phyloP scores from a whole-genome alignment of 2,113 vertebrate species.

The Speoplatyrhinus poulsoni region DNA sequence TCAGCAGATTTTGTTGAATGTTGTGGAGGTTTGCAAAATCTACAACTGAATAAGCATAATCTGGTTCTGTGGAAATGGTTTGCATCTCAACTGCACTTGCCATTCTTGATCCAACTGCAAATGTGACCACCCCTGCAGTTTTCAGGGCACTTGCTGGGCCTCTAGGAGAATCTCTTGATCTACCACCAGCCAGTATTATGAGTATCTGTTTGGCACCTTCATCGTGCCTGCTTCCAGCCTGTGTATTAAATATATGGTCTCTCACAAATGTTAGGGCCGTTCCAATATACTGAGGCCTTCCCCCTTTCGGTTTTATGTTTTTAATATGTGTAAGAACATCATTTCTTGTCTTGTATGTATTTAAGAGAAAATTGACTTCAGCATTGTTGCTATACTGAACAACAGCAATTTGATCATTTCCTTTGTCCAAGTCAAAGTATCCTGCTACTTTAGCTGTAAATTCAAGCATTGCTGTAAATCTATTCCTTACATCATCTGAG shows the following conservation, averaged over 20 bases:
- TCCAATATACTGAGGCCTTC: conserved; percentile 72
- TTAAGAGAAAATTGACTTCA: conserved; percentile 66
- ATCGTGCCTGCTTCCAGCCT: conserved; percentile 52
- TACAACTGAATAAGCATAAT: conserved; percentile 52
- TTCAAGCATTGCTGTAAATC: conserved; percentile 63
- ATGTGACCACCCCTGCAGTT: conserved; percentile 56
- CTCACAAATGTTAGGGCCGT: conserved; percentile 71
- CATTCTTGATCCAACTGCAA: conserved; percentile 66
- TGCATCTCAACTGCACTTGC: conserved; percentile 63
- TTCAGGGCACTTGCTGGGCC: conserved; percentile 67
- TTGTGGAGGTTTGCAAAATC: conserved; percentile 64
- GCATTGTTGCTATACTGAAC: conserved; percentile 76
- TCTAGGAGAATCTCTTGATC: conserved; percentile 71
- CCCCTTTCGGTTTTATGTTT: conserved; percentile 69
- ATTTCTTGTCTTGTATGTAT: conserved; percentile 56
- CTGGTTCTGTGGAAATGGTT: conserved; percentile 57
- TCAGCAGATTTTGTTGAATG: conserved; percentile 55
- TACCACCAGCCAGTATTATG: conserved; percentile 68
- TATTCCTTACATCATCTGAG: conserved; percentile 71
- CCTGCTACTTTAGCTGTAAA: conserved; percentile 69
- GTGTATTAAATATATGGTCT: conserved; percentile 61
- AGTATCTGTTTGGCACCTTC: conserved; percentile 68
- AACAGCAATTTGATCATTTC: conserved; percentile 73
- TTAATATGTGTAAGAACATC: conserved; percentile 57
- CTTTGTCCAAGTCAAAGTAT: conserved; percentile 64